Evolutionary conservation across 1,140 invertebrate genomes (phyloP).

Genomic region (Drosophila seguyi): DNA sequence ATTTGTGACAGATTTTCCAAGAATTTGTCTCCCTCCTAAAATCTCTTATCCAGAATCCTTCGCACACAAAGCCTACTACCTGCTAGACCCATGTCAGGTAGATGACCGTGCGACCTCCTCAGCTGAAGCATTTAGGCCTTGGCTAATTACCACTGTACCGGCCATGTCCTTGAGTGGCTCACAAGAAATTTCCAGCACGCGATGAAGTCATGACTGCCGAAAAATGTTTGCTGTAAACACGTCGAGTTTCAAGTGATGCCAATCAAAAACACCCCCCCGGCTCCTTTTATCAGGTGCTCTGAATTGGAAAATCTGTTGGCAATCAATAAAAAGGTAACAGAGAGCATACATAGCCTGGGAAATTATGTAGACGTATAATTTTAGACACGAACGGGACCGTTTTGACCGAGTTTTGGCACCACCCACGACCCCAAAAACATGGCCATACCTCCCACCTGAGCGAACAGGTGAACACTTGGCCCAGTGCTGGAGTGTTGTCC

Average conservation of each 20-base stretch:
- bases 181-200: constrained; percentile 44
- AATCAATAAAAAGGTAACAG: constrained; percentile 68
- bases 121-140: constrained; percentile 17
- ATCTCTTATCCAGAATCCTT: constrained; percentile 24
- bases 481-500: neutral
- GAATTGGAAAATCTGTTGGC: constrained; percentile 49
- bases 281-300: constrained; percentile 23
- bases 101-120: constrained; percentile 29
- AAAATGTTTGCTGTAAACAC: constrained; percentile 37
- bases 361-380: constrained; percentile 69
- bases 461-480: constrained; percentile 65
- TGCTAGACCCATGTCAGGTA: constrained; percentile 41
- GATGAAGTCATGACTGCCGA: constrained; percentile 33
- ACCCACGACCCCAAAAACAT: constrained; percentile 9
- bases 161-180: constrained; percentile 42
- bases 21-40: constrained; percentile 29
- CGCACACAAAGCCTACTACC: constrained; percentile 34
- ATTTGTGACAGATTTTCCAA: constrained; percentile 54
- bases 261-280: constrained; percentile 26
- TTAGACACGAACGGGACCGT: constrained; percentile 68
- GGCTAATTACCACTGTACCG: constrained; percentile 42
- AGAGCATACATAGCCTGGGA: constrained; percentile 47
- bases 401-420: constrained; percentile 70
- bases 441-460: neutral
- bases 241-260: constrained; percentile 32